Base-by-base conservation (phyloP, 1,140 invertebrate species). In the Proctacanthus coquilletti region DNA sequence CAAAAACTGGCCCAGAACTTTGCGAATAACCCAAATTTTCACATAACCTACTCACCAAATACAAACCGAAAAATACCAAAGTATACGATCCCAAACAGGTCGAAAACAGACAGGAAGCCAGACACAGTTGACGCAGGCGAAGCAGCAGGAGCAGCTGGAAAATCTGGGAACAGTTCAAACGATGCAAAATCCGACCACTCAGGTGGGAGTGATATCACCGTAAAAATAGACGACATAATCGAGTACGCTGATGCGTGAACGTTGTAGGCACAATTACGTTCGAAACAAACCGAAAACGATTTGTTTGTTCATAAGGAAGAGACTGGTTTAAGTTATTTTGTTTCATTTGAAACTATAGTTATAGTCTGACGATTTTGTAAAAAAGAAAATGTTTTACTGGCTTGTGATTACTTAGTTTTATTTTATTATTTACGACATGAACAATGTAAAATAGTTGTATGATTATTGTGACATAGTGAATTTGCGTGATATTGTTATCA, bases 181-280 rank as follows among this genome's bases (percentile, higher is more conserved):
- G 13, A 31, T 31, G 30, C 13, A 1, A 27, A 14, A 0, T 60
- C 57, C 11, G 45, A 60, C 56, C 57, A 60, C 53, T 60, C 57
- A 11, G 57, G 57, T 20, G 56, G 54, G 27, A 60, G 56, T 21
- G 46, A 56, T 48, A 52, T 55, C 43, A 60, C 57, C 37, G 53
- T 56, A 35, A 48, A 56, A 44, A 56, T 60, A 15, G 49, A 53
- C 31, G 57, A 60, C 43, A 44, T 56, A 38, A 57, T 60, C 30
- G 42, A 50, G 34, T 60, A 60, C 47, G 56, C 43, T 18, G 57
- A 60, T 32, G 40, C 43, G 18, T 45, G 36, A 41, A 36, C 3
- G 15, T 33, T 33, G n/a, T 14, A 13, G n/a, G n/a, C n/a, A n/a
- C n/a, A n/a, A n/a, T n/a, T n/a, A n/a, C n/a, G n/a, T n/a, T n/a